Base-by-base conservation (phyloP, 1,140 invertebrate genomes). In the Drosophila ficusphila region DNA sequence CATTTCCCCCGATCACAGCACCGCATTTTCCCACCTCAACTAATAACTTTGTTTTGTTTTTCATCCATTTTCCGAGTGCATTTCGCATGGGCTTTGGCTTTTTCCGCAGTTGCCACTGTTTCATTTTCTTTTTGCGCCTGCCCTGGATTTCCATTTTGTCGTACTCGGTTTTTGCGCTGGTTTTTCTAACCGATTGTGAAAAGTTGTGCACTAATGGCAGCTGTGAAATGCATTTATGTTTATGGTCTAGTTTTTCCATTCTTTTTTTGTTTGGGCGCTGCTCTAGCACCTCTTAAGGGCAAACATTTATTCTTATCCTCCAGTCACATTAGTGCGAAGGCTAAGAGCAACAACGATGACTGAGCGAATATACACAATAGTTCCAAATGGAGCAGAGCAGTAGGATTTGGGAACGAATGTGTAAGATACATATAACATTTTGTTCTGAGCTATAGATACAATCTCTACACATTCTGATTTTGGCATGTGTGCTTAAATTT, bases 211-310 rank as follows among this genome's bases (percentile, higher is more conserved):
- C 69, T 83, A 74, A 78, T 83, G 62, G 74, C 79, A 81, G 62
- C 54, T 75, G 53, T 82, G 77, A 79, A 58, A 79, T 79, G 77
- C 77, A 79, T 79, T 79, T 76, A 79, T 79, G 78, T 79, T 79
- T 61, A 76, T 79, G 77, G 58, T 79, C 77, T 79, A 82, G 39
- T 76, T 79, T 76, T 64, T 76, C 44, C 34, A 67, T 33, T 48
- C 60, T 51, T 65, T 16, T 39, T 25, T 18, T 65, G 9, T 48
- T 18, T 48, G 19, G 11, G 14, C 47, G 34, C 36, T 23, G 51
- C 38, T 65, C 12, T 14, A 69, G 65, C 64, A 54, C 33, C 49
- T 69, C 64, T 69, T 69, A 56, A 31, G 65, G 64, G 65, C 41
- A 47, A 71, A 57, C 68, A 48, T 70, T 70, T 71, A 48, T 71